phyloP scores from a whole-genome alignment of 2,888 invertebrate genomes.

The Onchidella celtica region DNA sequence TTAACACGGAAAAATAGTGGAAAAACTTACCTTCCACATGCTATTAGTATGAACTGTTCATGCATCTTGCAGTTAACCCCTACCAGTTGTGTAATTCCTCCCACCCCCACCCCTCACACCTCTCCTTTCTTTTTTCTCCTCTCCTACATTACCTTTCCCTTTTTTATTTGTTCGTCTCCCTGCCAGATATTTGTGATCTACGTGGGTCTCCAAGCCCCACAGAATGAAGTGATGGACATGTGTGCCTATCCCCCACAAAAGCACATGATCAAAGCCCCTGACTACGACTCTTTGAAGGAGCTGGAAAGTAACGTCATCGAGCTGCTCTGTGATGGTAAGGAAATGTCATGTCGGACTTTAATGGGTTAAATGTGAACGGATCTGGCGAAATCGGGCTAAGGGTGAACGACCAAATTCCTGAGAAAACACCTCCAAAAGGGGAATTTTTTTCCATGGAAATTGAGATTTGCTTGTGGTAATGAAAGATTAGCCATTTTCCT shows the following conservation, averaged over 20 bases:
- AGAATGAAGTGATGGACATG: conserved; percentile 68
- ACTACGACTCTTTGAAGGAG: conserved; percentile 63
- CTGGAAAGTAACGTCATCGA: conserved; percentile 64
- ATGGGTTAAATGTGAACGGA: too few relatives aligned
- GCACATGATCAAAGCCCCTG: conserved; percentile 67
- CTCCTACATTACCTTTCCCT: neutral
- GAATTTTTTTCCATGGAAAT: too few relatives aligned
- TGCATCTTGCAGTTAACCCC: neutral
- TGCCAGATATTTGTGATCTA: conserved; percentile 60
- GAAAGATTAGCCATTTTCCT: too few relatives aligned
- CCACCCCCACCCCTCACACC: neutral
- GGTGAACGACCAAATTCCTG: too few relatives aligned
- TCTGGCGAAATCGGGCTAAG: too few relatives aligned
- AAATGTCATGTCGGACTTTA: too few relatives aligned
- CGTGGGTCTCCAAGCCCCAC: conserved; percentile 63
- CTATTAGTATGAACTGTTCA: neutral
- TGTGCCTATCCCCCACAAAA: conserved; percentile 67
- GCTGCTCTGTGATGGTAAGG: conserved; percentile 71
- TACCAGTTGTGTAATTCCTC: neutral
- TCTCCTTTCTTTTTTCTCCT: neutral
- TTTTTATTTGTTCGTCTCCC: too few relatives aligned
- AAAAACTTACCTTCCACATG: too few relatives aligned
- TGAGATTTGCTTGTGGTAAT: too few relatives aligned
- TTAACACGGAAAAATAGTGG: neutral
- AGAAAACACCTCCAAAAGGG: too few relatives aligned